phyloP scores from a whole-genome alignment of 1,140 invertebrate genomes.

The Heliconius congener region DNA sequence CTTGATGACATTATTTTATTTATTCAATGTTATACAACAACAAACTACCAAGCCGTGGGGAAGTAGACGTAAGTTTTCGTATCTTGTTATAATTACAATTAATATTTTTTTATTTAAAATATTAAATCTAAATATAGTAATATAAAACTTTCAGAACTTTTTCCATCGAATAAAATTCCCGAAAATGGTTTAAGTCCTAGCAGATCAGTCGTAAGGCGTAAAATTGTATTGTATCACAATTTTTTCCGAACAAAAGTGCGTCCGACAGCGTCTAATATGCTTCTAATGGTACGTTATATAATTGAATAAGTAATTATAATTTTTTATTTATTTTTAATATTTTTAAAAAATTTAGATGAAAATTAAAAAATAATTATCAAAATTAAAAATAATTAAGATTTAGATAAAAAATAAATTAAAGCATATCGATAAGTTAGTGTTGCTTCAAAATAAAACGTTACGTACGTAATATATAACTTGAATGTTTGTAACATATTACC shows the following conservation, averaged over 20 bases:
- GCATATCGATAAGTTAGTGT: not conserved
- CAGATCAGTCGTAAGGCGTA: conserved; percentile 84
- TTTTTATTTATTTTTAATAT: too few species aligned
- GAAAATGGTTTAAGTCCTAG: conserved; percentile 82
- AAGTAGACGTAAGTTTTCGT: conserved; percentile 52
- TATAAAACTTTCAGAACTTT: conserved; percentile 65
- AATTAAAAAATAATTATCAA: too few species aligned
- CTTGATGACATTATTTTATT: conserved; percentile 47
- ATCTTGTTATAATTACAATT: not conserved
- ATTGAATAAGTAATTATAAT: not conserved
- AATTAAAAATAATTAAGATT: too few species aligned
- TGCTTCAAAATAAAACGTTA: not conserved
- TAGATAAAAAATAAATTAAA: not conserved
- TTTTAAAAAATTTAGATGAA: too few species aligned
- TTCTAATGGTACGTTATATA: conserved; percentile 85
- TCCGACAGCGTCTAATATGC: conserved; percentile 90
- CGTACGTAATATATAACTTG: not conserved
- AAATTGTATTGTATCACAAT: conserved; percentile 90
- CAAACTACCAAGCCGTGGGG: conserved; percentile 48
- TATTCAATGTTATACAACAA: conserved; percentile 44
- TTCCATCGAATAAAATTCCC: conserved; percentile 82
- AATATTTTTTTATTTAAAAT: not conserved
- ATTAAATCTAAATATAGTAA: too few species aligned
- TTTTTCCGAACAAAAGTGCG: conserved; percentile 88
- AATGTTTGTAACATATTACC: not conserved